These are phyloP conservation scores for Whitmania pigra DNA, from an alignment of 1,140 invertebrate genomes.

Conservation along the genomic window DNA sequence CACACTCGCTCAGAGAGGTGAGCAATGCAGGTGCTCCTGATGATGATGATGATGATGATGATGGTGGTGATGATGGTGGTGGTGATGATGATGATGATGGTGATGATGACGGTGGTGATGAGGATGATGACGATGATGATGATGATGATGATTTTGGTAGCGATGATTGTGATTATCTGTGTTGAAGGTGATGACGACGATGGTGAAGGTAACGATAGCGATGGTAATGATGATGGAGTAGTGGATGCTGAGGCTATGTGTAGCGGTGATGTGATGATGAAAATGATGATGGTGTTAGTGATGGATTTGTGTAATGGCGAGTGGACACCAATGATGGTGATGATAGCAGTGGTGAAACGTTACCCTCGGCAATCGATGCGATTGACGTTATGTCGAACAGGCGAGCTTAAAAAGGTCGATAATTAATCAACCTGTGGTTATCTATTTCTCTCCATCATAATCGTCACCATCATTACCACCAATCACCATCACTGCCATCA, in stretches of 20 bases:
- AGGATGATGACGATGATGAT: too few relatives aligned
- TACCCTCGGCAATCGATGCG: too few relatives aligned
- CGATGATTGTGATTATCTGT: background rate
- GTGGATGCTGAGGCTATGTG: background rate
- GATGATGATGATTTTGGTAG: background rate
- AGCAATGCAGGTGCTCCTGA: slow-evolving; percentile 39
- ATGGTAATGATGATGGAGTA: background rate
- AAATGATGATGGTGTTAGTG: slow-evolving; percentile 45
- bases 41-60: slow-evolving; percentile 8
- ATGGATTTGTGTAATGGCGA: slow-evolving; percentile 80
- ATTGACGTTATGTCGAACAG: too few relatives aligned
- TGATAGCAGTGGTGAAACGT: slow-evolving; percentile 78
- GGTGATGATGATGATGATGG: background rate
- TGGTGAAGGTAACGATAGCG: background rate
- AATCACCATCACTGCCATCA: background rate
- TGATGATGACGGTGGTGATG: background rate
- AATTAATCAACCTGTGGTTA: slow-evolving; percentile 71
- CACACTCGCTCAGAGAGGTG: slow-evolving; percentile 93
- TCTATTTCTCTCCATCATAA: slow-evolving; percentile 43
- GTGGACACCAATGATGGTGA: slow-evolving; percentile 99
- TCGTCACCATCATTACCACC: background rate
- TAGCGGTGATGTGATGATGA: background rate
- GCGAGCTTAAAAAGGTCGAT: too few relatives aligned
- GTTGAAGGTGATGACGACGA: too few relatives aligned
- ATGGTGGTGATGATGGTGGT: background rate